Evolutionary conservation across 1,140 invertebrate species (phyloP).

Genomic region (Eufriesea mexicana): DNA sequence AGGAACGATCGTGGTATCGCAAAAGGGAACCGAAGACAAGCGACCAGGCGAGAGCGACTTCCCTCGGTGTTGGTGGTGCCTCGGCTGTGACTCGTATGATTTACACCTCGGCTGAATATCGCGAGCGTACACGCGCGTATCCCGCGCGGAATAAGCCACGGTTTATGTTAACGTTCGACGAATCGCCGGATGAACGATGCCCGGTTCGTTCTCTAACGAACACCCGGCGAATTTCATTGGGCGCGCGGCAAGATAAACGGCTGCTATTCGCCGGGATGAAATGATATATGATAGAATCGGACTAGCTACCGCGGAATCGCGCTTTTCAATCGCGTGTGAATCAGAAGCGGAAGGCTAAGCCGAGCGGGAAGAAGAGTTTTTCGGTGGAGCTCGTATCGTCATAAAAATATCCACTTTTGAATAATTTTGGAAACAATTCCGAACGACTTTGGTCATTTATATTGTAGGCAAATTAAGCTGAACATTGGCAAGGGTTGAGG

Average conservation of each 20-base stretch:
- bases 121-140: conserved; percentile 38
- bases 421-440: too few species aligned
- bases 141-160: conserved; percentile 15
- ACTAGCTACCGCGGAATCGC: background rate
- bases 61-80: conserved; percentile 40
- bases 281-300: background rate
- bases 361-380: too few species aligned
- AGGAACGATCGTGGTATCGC: background rate
- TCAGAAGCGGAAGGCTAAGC: background rate
- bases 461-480: too few species aligned
- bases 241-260: conserved; percentile 3
- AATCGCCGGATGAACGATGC: conserved; percentile 33
- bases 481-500: too few species aligned
- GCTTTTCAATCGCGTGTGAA: background rate
- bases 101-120: conserved; percentile 66
- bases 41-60: conserved; percentile 35
- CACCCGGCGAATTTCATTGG: conserved; percentile 5
- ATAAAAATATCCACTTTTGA: too few species aligned
- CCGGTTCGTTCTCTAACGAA: conserved; percentile 1
- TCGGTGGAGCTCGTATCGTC: too few species aligned
- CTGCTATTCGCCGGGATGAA: background rate
- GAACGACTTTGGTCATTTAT: too few species aligned
- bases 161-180: conserved; percentile 37
- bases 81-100: conserved; percentile 53
- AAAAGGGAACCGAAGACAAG: conserved; percentile 22